Percentiles rank a stretch among this genome's conserved stretches.
phyloP scores from a whole-genome alignment of 2,113 vertebrate species.

The mouse (Mus musculus) region GRCm39 chr5:56847501-56848000 shows the following conservation, averaged over 20 bases:
- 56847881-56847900: background rate
- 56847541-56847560: background rate
- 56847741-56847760: background rate
- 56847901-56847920: background rate
- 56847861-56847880: background rate
- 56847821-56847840: background rate
- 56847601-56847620: background rate
- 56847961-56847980: background rate
- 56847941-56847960: background rate
- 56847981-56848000: background rate
- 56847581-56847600: background rate
- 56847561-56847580: background rate
- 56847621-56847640: background rate
- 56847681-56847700: too few relatives aligned
- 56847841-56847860: background rate
- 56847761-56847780: background rate
- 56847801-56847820: background rate
- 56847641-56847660: background rate
- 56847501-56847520: fast-evolving
- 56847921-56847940: background rate
- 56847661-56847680: background rate
- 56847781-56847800: background rate
- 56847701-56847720: background rate
- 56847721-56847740: background rate
- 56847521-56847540: background rate